A percentile compares a stretch with the other conserved stretches of the same genome.
These are phyloP conservation scores for Hoplias malabaricus DNA, from an alignment of 2,113 vertebrate species.

Conservation along the genomic window DNA sequence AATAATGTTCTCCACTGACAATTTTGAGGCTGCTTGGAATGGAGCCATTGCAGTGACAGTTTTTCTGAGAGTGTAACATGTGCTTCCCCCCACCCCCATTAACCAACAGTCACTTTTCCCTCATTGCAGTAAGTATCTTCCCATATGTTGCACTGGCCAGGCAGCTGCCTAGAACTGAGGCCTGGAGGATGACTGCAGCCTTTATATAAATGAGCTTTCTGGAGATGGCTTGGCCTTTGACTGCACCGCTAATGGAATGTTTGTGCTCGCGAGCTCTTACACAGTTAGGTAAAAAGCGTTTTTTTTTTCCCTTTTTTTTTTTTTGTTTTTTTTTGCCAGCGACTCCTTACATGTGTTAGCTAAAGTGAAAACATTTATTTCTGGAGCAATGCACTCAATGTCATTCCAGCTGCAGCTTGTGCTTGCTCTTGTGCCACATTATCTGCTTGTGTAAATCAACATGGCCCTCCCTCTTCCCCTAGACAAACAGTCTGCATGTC, in stretches of 20 bases:
- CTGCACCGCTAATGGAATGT: slow-evolving; percentile 40
- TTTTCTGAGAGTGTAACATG: too few species aligned
- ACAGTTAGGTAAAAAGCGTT: slow-evolving; percentile 24
- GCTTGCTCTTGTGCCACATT: slow-evolving; percentile 24
- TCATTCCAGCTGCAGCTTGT: slow-evolving; percentile 22
- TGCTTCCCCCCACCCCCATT: not conserved
- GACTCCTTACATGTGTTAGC: slow-evolving; percentile 32
- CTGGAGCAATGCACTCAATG: slow-evolving; percentile 26
- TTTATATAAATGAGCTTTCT: slow-evolving; percentile 42
- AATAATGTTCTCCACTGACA: too few species aligned
- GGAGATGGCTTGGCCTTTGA: slow-evolving; percentile 35
- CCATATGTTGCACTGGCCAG: not conserved
- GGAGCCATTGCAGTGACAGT: too few species aligned
- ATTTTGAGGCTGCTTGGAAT: too few species aligned
- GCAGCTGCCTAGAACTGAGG: not conserved
- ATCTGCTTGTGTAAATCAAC: slow-evolving; percentile 59
- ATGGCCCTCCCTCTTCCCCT: slow-evolving; percentile 6
- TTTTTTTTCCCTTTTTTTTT: too few species aligned
- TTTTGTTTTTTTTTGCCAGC: slow-evolving; percentile 39
- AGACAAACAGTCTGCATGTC: not conserved
- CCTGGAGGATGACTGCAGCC: slow-evolving; percentile 34
- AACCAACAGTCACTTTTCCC: not conserved
- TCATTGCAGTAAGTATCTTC: not conserved
- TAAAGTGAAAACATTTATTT: slow-evolving; percentile 47
- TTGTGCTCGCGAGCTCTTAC: slow-evolving; percentile 31